These are phyloP conservation scores for Zonitis immaculata DNA, from an alignment of 2,888 invertebrate species.

Conservation along the genomic window DNA sequence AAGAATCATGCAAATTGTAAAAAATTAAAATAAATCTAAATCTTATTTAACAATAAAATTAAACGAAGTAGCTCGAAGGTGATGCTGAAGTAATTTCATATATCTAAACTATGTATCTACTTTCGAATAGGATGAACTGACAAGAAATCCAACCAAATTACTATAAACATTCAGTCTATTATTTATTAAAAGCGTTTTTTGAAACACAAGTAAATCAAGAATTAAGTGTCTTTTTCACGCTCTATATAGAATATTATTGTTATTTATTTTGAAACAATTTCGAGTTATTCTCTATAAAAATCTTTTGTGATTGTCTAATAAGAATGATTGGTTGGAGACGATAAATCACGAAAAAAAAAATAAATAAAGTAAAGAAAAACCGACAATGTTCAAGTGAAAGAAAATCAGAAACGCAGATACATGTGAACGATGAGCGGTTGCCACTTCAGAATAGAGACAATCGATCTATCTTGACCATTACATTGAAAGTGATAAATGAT, in stretches of 20 bases:
- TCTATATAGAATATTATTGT: too few species aligned
- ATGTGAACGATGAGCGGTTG: constrained; percentile 40
- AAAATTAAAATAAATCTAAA: too few species aligned
- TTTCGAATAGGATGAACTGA: not conserved
- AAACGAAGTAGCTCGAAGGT: too few species aligned
- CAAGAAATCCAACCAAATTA: not conserved
- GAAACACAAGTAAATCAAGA: too few species aligned
- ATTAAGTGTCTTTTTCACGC: too few species aligned
- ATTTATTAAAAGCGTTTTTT: too few species aligned
- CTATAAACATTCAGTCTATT: too few species aligned
- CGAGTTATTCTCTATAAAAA: not conserved
- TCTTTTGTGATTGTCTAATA: not conserved
- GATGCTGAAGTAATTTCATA: not conserved
- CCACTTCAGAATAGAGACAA: constrained; percentile 41
- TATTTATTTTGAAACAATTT: too few species aligned
- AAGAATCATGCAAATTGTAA: too few species aligned
- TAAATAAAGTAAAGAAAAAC: not conserved
- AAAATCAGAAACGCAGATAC: constrained; percentile 36
- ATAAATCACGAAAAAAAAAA: not conserved
- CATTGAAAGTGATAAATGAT: constrained; percentile 41
- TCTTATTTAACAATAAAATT: too few species aligned
- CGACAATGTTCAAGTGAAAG: constrained; percentile 20
- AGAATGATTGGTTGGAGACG: not conserved
- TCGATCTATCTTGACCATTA: constrained; percentile 40
- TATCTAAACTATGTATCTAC: not conserved